Evolutionary conservation across 2,113 vertebrate species (phyloP), one percentile per base, ranked within the genome.

Genomic region (Melanerpes formicivorus): DNA sequence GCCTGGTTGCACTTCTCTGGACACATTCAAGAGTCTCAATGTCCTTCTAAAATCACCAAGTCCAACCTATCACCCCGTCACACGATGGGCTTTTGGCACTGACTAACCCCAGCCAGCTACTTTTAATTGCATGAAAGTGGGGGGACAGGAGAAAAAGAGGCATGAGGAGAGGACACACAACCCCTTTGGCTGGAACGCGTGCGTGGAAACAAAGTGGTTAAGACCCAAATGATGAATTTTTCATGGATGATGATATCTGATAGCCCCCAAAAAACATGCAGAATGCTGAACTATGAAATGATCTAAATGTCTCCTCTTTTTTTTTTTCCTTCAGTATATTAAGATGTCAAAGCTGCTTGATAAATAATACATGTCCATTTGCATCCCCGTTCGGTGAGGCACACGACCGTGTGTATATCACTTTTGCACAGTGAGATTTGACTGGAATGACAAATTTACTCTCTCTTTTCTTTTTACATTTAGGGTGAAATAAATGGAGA

Each of bases 291-390:
- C 46, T 70, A 23, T 48, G 48, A 80, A 64, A 84, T 44, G 10
- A 62, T 69, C 59, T 89, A 70, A 67, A 81, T 27, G 17, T 40
- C 37, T 67, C 60, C 82, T 62, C 52, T 14, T 70, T 78, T 92
- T 86, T 92, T 86, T 60, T 46, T 46, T 46, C 7, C 17, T 46
- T 17, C 21, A 80, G 44, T n/a, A 21, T 10, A 87, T 48, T 82
- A 89, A 87, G 83, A 93, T 75, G 40, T 83, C 78, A 92, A 65
- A 89, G 44, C 62, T 78, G 58, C 58, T 83, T 80, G 73, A 89
- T 89, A 89, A 95, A 91, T 88, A 86, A 91, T 58, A 89, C 82
- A 62, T 34, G 48, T 2, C 69, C 58, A 65, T 65, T 78, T 83
- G 80, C 76, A 78, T 80, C 82, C 32, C 1, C 52, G 19, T 67